phyloP scores from a whole-genome alignment of 1,140 invertebrate genomes.

The Ganaspis sp. region DNA sequence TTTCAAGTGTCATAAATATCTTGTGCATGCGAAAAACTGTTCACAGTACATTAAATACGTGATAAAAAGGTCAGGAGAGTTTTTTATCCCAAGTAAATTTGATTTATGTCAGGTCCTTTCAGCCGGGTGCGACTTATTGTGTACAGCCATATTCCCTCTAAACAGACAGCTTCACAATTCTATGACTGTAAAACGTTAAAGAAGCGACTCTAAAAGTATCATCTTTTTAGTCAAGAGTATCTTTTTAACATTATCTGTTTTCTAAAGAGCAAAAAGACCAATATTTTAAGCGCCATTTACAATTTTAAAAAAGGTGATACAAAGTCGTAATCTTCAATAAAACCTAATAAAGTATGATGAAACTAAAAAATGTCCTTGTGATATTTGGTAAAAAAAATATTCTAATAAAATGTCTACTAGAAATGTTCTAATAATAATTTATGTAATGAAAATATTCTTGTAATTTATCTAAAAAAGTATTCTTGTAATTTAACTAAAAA shows the following conservation, averaged over 20 bases:
- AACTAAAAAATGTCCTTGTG: too few species aligned
- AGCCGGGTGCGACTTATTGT: not conserved
- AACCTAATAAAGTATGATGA: too few species aligned
- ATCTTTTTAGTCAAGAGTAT: not conserved
- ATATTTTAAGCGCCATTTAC: too few species aligned
- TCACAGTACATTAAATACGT: constrained; percentile 25
- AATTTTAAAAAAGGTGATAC: too few species aligned
- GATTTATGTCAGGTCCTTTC: constrained; percentile 20
- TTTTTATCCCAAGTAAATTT: constrained; percentile 19
- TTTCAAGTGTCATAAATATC: constrained; percentile 1
- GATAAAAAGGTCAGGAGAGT: not conserved
- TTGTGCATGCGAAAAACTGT: constrained; percentile 16
- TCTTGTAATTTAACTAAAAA: too few species aligned
- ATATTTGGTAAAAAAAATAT: too few species aligned
- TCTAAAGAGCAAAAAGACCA: too few species aligned
- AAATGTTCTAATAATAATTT: too few species aligned
- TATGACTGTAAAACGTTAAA: not conserved
- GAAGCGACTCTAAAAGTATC: not conserved
- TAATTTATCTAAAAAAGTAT: too few species aligned
- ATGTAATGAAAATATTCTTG: too few species aligned
- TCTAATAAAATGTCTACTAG: too few species aligned
- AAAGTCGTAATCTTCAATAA: too few species aligned
- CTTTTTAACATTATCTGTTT: not conserved
- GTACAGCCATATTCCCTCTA: not conserved
- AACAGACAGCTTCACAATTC: not conserved